phyloP scores from a whole-genome alignment of 2,797 vertebrate genomes.

The Caiman crocodilus region DNA sequence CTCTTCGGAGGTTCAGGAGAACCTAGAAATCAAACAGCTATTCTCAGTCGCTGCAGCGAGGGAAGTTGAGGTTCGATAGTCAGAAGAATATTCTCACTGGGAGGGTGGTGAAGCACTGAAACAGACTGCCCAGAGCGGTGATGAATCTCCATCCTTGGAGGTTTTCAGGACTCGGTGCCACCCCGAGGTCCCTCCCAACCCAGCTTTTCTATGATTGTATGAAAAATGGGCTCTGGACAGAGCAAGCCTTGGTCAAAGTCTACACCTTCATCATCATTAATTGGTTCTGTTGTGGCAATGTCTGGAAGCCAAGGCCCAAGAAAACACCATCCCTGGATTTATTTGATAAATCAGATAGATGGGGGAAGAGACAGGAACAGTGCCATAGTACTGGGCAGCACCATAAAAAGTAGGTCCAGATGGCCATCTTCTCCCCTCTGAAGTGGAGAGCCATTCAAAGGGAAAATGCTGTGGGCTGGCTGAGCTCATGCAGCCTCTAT shows the following conservation, averaged over 20 bases:
- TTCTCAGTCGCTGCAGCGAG: not conserved
- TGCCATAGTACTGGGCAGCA: accelerated
- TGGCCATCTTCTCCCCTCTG: not conserved
- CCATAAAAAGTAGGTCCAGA: not conserved
- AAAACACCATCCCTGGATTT: conserved; percentile 38
- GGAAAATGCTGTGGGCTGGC: accelerated
- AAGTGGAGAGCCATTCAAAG: not conserved
- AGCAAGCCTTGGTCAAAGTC: not conserved
- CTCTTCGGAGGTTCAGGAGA: not conserved
- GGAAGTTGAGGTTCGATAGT: too few relatives aligned
- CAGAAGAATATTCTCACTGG: too few relatives aligned
- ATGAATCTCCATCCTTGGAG: too few relatives aligned
- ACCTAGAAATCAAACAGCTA: accelerated
- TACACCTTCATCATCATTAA: not conserved
- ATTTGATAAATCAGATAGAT: not conserved
- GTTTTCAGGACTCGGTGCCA: too few relatives aligned
- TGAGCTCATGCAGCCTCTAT: accelerated
- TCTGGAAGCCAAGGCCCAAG: not conserved
- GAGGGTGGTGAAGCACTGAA: too few relatives aligned
- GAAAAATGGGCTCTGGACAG: not conserved
- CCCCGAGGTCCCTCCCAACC: too few relatives aligned
- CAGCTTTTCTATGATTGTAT: too few relatives aligned
- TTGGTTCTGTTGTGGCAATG: not conserved
- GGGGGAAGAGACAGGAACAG: accelerated
- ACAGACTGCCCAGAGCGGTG: too few relatives aligned